Evolutionary conservation across 1,140 invertebrate genomes (phyloP).

Genomic region (Nebria ingens): DNA sequence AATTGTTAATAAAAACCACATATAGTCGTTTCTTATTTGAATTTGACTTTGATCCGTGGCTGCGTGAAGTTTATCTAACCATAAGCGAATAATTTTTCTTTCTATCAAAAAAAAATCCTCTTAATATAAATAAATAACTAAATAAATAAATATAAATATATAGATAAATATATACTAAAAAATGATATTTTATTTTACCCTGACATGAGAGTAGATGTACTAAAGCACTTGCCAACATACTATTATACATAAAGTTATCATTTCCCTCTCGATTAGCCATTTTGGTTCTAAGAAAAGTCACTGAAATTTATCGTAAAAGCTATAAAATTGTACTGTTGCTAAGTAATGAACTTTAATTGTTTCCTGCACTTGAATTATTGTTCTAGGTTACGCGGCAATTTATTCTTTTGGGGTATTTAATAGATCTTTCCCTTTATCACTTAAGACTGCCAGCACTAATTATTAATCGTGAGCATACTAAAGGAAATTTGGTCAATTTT

Average conservation of each 20-base stretch:
- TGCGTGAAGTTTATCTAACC: conserved; percentile 29
- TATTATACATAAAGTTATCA: conserved; percentile 32
- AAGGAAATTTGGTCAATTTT: too few species aligned
- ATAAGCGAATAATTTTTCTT: conserved; percentile 23
- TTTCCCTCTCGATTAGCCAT: conserved; percentile 22
- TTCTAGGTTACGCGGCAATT: too few species aligned
- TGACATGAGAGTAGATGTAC: conserved; percentile 26
- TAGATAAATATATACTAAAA: neutral
- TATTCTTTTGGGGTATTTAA: too few species aligned
- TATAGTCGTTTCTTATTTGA: conserved; percentile 33
- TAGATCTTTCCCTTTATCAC: too few species aligned
- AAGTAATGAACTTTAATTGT: neutral
- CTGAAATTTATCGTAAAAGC: neutral
- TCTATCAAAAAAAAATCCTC: too few species aligned
- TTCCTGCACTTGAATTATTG: too few species aligned
- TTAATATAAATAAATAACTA: too few species aligned
- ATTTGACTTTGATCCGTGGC: conserved; percentile 25
- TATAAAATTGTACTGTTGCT: neutral
- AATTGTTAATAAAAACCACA: conserved; percentile 35
- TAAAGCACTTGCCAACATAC: conserved; percentile 30
- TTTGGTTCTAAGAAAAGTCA: neutral
- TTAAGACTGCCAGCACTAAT: too few species aligned
- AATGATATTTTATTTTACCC: conserved; percentile 19
- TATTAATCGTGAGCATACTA: too few species aligned
- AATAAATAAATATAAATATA: conserved; percentile 7